Percentiles rank a stretch among this genome's conserved stretches.
Conservation (phyloP, 1,140 invertebrate species). For the Metaphire vulgaris region DNA sequence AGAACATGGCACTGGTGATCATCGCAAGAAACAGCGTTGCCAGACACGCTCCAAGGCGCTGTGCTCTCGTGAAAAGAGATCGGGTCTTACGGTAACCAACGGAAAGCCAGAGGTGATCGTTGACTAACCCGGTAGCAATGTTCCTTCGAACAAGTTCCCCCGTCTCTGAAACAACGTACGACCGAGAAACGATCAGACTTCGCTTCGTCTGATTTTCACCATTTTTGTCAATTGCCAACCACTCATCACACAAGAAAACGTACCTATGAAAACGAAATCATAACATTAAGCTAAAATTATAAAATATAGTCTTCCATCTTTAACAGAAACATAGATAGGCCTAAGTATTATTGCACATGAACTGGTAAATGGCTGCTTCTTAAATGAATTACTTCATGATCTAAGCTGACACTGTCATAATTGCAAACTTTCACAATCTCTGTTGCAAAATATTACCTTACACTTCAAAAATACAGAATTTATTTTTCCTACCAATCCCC, state of each 20-base stretch:
- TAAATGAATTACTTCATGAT: too few species aligned
- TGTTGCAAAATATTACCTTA: too few species aligned
- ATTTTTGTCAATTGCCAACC: slow-evolving; percentile 53
- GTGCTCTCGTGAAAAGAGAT: slow-evolving; percentile 49
- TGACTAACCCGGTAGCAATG: slow-evolving; percentile 42
- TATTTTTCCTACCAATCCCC: neutral
- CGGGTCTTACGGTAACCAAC: slow-evolving; percentile 49
- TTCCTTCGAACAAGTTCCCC: slow-evolving; percentile 43
- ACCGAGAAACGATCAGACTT: slow-evolving; percentile 44
- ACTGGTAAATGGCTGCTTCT: too few species aligned
- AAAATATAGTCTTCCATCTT: slow-evolving; percentile 3
- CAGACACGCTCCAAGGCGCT: slow-evolving; percentile 42
- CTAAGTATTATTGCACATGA: too few species aligned
- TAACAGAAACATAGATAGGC: too few species aligned
- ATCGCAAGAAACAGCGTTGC: slow-evolving; percentile 5
- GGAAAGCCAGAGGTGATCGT: slow-evolving; percentile 53
- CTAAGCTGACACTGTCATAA: too few species aligned
- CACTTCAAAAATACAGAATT: too few species aligned
- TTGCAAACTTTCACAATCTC: too few species aligned
- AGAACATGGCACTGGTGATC: neutral
- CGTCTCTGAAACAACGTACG: slow-evolving; percentile 32
- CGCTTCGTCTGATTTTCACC: slow-evolving; percentile 52
- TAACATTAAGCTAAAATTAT: neutral
- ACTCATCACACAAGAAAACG: slow-evolving; percentile 36
- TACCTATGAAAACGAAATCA: slow-evolving; percentile 11